Base-by-base conservation (phyloP, 1,140 invertebrate species). In the Alviniconcha marisindica region DNA sequence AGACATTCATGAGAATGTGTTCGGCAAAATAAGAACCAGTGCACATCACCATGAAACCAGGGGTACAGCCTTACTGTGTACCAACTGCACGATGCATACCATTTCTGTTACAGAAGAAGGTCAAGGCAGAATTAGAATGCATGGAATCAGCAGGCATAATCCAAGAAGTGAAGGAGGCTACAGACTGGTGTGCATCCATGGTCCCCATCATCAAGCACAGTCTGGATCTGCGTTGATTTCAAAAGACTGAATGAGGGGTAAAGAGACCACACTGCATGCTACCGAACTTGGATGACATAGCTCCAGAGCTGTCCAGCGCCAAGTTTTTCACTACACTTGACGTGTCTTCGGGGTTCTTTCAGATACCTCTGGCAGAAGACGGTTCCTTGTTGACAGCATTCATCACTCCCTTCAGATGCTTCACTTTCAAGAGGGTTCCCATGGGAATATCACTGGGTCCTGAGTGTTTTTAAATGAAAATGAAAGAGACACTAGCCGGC, bases 351-450 rank as follows among this genome's bases (percentile, higher is more conserved):
- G 78, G 86, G 36, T 85, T 86, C 82, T 86, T 36, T 40, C 83
- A 87, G 42, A 56, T 88, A 15, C 79, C 40, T 24, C 69, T 86
- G 0, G 77, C 78, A 10, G 4, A 69, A 24, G 74, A 78, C n/a
- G 85, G 48, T 77, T 71, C 48, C n/a, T 42, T 77, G 31, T 60
- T 87, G 2, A 88, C 87, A 40, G 84, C 87, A 0, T 88, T 88
- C 78, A 89, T 88, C 38, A 87, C 85, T 4, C 92, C 93, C 15
- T 94, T 93, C 90, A 93, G 91, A 21, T 74, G 90, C 38, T 93
- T 85, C 77, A 86, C 86, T 69, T 92, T 91, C 84, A 83, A 87
- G 56, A 85, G 93, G 42, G 79, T 93, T n/a, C 92, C 93, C 15
- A 93, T 94, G 87, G 93, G 93, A 14, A 87, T 94, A 2, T 78